phyloP scores from a whole-genome alignment of 2,113 vertebrate species.

The Prochilodus magdalenae region DNA sequence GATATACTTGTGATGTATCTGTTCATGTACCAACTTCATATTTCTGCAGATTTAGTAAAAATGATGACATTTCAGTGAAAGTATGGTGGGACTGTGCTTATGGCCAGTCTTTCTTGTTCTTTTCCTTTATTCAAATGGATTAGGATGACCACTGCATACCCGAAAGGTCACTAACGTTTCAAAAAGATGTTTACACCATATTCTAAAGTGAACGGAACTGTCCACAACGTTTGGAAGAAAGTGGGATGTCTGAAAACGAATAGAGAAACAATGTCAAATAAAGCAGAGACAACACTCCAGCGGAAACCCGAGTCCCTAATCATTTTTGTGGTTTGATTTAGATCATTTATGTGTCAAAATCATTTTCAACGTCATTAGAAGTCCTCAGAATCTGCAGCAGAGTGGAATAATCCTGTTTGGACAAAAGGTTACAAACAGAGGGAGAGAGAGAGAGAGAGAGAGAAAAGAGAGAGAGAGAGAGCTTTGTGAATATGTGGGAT shows the following conservation, averaged over 20 bases:
- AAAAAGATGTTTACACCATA: not conserved
- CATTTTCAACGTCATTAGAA: conserved; percentile 66
- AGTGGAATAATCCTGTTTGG: conserved; percentile 72
- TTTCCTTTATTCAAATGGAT: not conserved
- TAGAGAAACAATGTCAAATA: not conserved
- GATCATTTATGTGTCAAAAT: conserved; percentile 67
- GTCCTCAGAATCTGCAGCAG: conserved; percentile 52
- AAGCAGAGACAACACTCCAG: conserved; percentile 34
- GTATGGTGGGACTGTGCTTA: not conserved
- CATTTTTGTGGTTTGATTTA: conserved; percentile 58
- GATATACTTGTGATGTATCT: conserved; percentile 22
- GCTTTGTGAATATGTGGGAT: conserved; percentile 63
- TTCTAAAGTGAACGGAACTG: not conserved
- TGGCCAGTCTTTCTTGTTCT: not conserved
- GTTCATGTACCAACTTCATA: conserved; percentile 20
- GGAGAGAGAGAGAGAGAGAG: conserved; percentile 2
- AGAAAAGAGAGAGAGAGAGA: no score
- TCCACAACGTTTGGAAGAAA: conserved; percentile 53
- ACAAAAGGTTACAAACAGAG: conserved; percentile 54
- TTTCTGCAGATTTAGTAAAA: conserved; percentile 32
- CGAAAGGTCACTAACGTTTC: not conserved
- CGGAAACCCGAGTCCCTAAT: conserved; percentile 52
- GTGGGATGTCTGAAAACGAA: conserved; percentile 56
- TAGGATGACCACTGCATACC: not conserved
- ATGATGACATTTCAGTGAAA: conserved; percentile 1